A percentile compares a stretch with the other conserved stretches of the same genome.
These are phyloP conservation scores for Bergia sp. DNA, from an alignment of 92 coral and sea anemone species.

Conservation along the genomic window DNA sequence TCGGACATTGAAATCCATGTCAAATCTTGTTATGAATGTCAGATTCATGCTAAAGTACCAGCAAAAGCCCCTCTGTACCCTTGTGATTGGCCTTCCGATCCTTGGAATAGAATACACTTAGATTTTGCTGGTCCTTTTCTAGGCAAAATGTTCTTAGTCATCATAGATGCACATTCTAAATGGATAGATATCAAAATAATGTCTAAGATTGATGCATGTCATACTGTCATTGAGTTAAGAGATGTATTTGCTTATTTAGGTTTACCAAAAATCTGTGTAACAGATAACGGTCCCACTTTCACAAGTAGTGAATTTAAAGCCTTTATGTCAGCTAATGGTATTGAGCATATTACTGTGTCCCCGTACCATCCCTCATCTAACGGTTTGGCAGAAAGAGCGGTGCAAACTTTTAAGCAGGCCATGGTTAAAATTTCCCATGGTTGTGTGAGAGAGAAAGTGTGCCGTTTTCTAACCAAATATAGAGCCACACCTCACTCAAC, in stretches of 20 bases:
- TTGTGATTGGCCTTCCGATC: conserved; percentile 36
- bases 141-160: conserved; percentile 20
- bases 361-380: background rate
- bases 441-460: background rate
- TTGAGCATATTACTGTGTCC: background rate
- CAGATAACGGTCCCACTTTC: background rate
- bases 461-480: background rate
- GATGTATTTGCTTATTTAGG: background rate
- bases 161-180: conserved; percentile 45
- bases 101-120: conserved; percentile 40
- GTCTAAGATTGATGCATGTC: conserved; percentile 4
- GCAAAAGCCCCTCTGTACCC: conserved; percentile 41
- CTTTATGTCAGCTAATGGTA: background rate
- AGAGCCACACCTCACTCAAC: background rate
- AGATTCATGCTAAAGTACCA: background rate
- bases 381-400: background rate
- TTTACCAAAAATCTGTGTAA: background rate
- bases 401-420: background rate
- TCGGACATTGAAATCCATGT: background rate
- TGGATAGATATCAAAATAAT: conserved; percentile 40
- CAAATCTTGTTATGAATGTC: background rate
- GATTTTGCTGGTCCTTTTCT: conserved; percentile 49
- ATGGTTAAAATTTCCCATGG: background rate
- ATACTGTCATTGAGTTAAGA: background rate
- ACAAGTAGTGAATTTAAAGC: background rate